Evolutionary conservation across 35 echinoderm and acorn worm genomes (phyloP), one percentile per base, ranked within the genome.

Genomic region (Ophiothrix spiculata): DNA sequence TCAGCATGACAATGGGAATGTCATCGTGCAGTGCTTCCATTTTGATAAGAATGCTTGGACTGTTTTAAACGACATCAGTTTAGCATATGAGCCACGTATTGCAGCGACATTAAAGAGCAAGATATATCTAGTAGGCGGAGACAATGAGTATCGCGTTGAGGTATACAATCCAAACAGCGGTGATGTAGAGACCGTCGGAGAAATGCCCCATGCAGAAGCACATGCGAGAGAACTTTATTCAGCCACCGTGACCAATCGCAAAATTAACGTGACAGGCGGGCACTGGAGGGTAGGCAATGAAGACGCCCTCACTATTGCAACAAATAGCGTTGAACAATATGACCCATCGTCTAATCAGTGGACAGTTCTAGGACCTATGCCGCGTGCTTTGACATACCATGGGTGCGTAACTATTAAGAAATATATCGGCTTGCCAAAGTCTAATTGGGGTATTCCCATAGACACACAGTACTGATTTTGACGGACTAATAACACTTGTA

Each of bases 241-340:
- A 21, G 92, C 89, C 1, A 99, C 96, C 3, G 92, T 94, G 1
- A 91, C 92, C 34, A 99, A 99, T 83, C 88, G 88, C 32, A 99
- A 99, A 86, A 91, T 99, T 40, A 87, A 94, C 74, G 92, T 99
- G 60, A 99, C 91, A 1, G 92, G 96, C 11, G 96, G 96, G 0
- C 91, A 93, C 32, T 99, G 96, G 96, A 91, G 89, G 14, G 92
- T 99, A 0, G 96, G 96, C 15, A 91, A 80, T 39, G 92, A 93
- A 36, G 96, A 99, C 69, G 87, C 96, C 28, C 87, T 99, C 19
- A 99, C 92, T n/a, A 99, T 99, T 4, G 86, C 89, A 12, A 94
- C 96, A 25, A 99, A 94, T 56, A 99, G 92, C 87, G 89, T 99
- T n/a, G 96, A 99, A 60, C 92, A 93, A 79, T 99, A 93, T 76